Evolutionary conservation across 2,797 vertebrate genomes (phyloP).

Genomic region (Enteromius viviparus): DNA sequence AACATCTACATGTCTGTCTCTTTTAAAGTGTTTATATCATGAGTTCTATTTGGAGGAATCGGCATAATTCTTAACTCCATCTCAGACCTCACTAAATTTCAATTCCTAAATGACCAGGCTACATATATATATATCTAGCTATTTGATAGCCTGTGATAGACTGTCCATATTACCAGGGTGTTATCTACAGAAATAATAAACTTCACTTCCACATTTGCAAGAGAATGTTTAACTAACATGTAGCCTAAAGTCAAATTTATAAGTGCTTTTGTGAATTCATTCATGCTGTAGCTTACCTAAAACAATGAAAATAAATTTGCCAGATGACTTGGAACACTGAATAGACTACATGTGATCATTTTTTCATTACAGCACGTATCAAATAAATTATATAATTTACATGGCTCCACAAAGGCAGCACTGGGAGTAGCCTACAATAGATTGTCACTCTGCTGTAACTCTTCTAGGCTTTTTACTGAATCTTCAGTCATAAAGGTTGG

Average conservation of each 20-base stretch:
- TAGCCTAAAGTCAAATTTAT: no score
- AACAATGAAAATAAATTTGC: not conserved
- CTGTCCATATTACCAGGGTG: not conserved
- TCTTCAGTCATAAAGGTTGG: not conserved
- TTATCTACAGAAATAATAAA: not conserved
- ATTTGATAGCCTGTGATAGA: not conserved
- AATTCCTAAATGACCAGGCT: not conserved
- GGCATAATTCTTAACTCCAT: not conserved
- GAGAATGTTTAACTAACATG: not conserved
- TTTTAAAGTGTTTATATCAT: not conserved
- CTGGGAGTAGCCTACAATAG: not conserved
- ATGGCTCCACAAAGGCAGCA: not conserved
- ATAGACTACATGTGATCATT: slow-evolving; percentile 3
- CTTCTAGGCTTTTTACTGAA: not conserved
- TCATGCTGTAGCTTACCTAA: not conserved
- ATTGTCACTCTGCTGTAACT: not conserved
- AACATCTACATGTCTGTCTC: not conserved
- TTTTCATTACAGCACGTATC: not conserved
- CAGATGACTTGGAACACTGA: not conserved
- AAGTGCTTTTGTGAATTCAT: not conserved
- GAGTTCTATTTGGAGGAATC: not conserved
- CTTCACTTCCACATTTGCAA: not conserved
- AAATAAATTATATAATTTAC: not conserved
- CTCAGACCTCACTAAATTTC: not conserved
- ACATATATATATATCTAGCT: no score